phyloP scores from a whole-genome alignment of 2,888 invertebrate species.

The Lithophane ornitopus region DNA sequence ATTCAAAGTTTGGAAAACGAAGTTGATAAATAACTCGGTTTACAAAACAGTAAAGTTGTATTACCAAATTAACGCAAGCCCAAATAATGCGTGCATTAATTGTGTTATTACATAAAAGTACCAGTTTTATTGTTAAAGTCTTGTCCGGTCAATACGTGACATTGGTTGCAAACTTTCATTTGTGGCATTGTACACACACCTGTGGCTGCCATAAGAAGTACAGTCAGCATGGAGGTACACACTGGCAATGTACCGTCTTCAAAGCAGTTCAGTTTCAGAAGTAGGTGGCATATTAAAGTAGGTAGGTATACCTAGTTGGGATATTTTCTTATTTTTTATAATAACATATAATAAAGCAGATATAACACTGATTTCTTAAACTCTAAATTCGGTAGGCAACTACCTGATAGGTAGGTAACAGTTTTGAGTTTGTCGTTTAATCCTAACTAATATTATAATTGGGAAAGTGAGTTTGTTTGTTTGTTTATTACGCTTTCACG shows the following conservation, averaged over 20 bases:
- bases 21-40: neutral
- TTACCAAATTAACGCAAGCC: slow-evolving; percentile 8
- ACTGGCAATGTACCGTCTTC: neutral
- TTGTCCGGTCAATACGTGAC: slow-evolving; percentile 30
- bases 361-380: neutral
- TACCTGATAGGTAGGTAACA: neutral
- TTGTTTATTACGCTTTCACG: too few relatives aligned
- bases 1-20: slow-evolving; percentile 11
- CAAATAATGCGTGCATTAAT: slow-evolving; percentile 33
- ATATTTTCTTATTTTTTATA: neutral
- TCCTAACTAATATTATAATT: too few relatives aligned
- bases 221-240: slow-evolving; percentile 25
- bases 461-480: too few relatives aligned
- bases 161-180: slow-evolving; percentile 46
- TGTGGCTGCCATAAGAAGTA: slow-evolving; percentile 20
- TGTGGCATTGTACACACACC: slow-evolving; percentile 37
- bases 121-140: slow-evolving; percentile 25
- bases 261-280: neutral
- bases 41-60: slow-evolving; percentile 13
- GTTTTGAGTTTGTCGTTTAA: neutral
- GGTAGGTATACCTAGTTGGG: too few relatives aligned
- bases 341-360: too few relatives aligned
- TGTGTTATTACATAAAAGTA: slow-evolving; percentile 15
- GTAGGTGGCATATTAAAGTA: neutral
- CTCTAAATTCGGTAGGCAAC: neutral